Evolutionary conservation across 2,113 vertebrate genomes (phyloP).

Genomic region (Potamarius usumacintae): DNA sequence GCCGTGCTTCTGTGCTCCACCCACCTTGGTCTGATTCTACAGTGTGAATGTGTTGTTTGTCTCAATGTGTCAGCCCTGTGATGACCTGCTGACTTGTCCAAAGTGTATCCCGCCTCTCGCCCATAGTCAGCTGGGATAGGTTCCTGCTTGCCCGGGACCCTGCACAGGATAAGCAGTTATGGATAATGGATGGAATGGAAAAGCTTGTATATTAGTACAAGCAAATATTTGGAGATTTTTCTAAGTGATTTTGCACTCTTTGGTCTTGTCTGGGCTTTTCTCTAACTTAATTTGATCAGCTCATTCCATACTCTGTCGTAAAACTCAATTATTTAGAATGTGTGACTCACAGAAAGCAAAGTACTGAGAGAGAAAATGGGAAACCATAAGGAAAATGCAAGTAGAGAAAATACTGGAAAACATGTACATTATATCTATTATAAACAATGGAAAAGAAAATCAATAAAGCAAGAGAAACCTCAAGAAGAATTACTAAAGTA

Average conservation of each 20-base stretch:
- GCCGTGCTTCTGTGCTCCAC: too few species aligned
- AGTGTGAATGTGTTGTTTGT: too few species aligned
- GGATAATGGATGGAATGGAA: too few species aligned
- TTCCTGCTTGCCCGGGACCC: too few species aligned
- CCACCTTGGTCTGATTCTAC: too few species aligned
- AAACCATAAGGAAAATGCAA: not conserved
- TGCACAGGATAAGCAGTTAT: too few species aligned
- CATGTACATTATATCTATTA: not conserved
- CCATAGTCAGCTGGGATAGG: too few species aligned
- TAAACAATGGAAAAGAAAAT: not conserved
- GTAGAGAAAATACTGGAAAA: not conserved
- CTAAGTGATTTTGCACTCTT: not conserved
- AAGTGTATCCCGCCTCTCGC: too few species aligned
- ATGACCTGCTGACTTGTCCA: too few species aligned
- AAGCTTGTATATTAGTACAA: not conserved
- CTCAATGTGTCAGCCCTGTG: too few species aligned
- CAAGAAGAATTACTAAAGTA: not conserved
- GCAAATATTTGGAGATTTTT: not conserved
- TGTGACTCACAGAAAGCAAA: conserved; percentile 17
- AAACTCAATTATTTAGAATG: conserved; percentile 17
- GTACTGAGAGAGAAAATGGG: not conserved
- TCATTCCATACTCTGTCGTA: not conserved
- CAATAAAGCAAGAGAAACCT: not conserved
- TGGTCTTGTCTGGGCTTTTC: not conserved
- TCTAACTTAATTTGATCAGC: not conserved